Percentiles rank a stretch among this genome's conserved stretches.
phyloP scores from a whole-genome alignment of 1,140 invertebrate genomes.

The Eulimnadia texana region DNA sequence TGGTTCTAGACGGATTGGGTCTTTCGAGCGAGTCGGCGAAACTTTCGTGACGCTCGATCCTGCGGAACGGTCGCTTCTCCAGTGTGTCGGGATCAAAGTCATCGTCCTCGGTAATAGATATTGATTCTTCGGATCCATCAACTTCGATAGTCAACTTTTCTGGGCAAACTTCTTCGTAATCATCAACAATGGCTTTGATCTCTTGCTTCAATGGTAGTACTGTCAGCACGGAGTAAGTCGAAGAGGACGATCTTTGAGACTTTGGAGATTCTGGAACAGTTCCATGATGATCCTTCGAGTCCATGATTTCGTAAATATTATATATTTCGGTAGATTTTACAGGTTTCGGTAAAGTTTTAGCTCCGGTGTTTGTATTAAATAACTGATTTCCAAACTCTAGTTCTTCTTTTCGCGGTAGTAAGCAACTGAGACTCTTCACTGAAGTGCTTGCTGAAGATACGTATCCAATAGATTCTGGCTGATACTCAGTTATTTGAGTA shows the following conservation, averaged over 20 bases:
- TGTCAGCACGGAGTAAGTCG: not conserved
- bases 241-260: not conserved
- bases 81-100: constrained; percentile 11
- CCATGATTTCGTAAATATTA: constrained; percentile 10
- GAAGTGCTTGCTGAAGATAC: constrained; percentile 13
- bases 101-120: constrained; percentile 7
- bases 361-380: constrained; percentile 16
- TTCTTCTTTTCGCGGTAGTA: constrained; percentile 13
- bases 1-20: constrained; percentile 8
- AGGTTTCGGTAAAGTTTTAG: constrained; percentile 4
- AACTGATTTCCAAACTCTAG: constrained; percentile 15
- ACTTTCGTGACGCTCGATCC: constrained; percentile 6
- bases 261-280: not conserved
- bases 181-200: not conserved
- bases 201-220: not conserved
- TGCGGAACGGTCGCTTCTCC: not conserved
- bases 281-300: not conserved
- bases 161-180: not conserved
- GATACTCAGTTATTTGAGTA: too few species aligned
- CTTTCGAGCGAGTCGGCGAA: constrained; percentile 14
- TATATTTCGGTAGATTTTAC: not conserved
- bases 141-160: not conserved
- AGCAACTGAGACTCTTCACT: constrained; percentile 14
- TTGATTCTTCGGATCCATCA: not conserved
- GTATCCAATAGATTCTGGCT: not conserved